A percentile compares a stretch with the other conserved stretches of the same genome.
These are phyloP conservation scores for Galagoides demidoff DNA, from an alignment of 2,797 vertebrate genomes.

Conservation along the genomic window DNA sequence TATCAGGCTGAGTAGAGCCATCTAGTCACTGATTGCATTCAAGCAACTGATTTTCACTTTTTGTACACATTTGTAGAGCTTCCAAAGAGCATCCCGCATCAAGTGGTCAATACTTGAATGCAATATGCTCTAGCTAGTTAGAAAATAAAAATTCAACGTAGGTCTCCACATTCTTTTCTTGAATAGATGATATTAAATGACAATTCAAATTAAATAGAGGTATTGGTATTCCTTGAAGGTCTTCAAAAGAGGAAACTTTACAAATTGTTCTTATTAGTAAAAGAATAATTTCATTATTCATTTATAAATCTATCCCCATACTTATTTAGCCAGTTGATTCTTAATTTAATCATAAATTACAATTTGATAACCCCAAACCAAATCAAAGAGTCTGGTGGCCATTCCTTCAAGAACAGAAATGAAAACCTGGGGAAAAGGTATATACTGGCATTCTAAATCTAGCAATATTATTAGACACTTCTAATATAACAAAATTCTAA, in stretches of 20 bases:
- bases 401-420: neutral
- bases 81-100: neutral
- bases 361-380: neutral
- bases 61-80: neutral
- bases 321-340: neutral
- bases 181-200: neutral
- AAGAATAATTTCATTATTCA: neutral
- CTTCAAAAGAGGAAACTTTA: neutral
- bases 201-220: neutral
- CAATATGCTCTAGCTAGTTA: neutral
- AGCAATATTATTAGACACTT: neutral
- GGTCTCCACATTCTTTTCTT: neutral
- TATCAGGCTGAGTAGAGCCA: slow-evolving; percentile 66
- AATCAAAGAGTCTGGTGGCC: neutral
- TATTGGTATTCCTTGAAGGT: neutral
- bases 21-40: neutral
- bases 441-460: neutral
- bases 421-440: neutral
- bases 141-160: neutral
- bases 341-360: neutral
- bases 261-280: neutral
- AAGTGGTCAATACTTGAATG: neutral
- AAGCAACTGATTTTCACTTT: neutral
- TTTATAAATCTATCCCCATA: neutral
- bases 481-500: neutral